Base-by-base conservation (phyloP, 2,888 invertebrate genomes). In the Blera fallax region DNA sequence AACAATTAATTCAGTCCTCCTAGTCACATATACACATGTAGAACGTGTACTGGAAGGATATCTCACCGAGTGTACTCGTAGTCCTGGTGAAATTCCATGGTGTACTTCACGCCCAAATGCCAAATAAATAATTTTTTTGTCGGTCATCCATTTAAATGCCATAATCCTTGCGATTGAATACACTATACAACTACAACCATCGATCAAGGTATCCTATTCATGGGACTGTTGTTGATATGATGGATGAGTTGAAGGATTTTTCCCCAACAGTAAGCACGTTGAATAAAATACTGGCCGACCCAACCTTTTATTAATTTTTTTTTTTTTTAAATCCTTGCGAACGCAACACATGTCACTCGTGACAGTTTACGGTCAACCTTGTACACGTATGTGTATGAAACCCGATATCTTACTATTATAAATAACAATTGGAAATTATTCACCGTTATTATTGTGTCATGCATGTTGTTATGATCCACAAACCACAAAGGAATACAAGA, bases 131-230 rank as follows among this genome's bases (percentile, higher is more conserved):
- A 43, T 29, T 72, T 58, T 72, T 43, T 45, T n/a, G n/a, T 58
- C 45, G 34, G 48, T 32, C 64, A 79, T 76, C 48, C 81, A 62
- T 64, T 62, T 69, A 81, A 81, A 62, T 81, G 69, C 45, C 69
- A 56, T 76, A 81, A 81, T 81, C 69, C 69, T 64, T 62, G 16
- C 70, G 82, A 72, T 72, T 50, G 72, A 78, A 65, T 65, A 45
- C 16, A 65, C 32, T 34, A 70, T 50, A 65, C 65, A 58, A 65
- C 54, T 34, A 52, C 43, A 60, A 52, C 45, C 58, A 82, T 78
- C 82, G 64, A 65, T 77, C 64, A 64, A 56, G 14, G 32, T 45
- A 34, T 54, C 48, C 70, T 50, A 58, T 64, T 48, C 64, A 76
- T 27, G 52, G 10, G 5, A 5, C 24, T n/a, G n/a, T 52, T 69